Evolutionary conservation across 53 echinoderm and acorn worm species (phyloP).

Genomic region (Apostichopus leukothele): DNA sequence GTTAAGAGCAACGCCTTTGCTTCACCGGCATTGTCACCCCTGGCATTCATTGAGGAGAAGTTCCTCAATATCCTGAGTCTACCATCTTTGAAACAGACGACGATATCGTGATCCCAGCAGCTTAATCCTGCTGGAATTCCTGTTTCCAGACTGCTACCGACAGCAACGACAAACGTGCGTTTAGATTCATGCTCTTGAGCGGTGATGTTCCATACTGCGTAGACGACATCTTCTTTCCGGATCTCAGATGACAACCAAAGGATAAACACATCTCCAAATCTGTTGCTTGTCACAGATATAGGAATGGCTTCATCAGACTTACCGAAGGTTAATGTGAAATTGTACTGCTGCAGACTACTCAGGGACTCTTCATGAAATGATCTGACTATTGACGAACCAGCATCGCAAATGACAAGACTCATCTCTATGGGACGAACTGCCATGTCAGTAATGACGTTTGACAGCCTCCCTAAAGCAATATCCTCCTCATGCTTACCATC

Average conservation of each 20-base stretch:
- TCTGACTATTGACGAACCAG: neutral
- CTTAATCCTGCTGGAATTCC: slow-evolving; percentile 33
- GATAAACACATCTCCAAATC: slow-evolving; percentile 14
- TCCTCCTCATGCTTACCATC: slow-evolving; percentile 17
- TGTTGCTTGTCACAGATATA: slow-evolving; percentile 39
- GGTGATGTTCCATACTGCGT: slow-evolving; percentile 20
- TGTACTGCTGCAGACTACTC: slow-evolving; percentile 15
- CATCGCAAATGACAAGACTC: slow-evolving; percentile 36
- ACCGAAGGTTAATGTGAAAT: neutral
- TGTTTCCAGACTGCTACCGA: slow-evolving; percentile 36
- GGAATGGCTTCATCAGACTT: slow-evolving; percentile 15
- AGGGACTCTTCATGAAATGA: slow-evolving; percentile 19
- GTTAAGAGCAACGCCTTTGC: neutral
- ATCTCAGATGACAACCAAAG: slow-evolving; percentile 21
- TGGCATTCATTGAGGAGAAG: neutral
- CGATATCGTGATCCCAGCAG: slow-evolving; percentile 28
- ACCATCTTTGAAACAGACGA: slow-evolving; percentile 33
- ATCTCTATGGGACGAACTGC: neutral
- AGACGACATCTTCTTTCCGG: slow-evolving; percentile 23
- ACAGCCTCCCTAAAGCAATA: slow-evolving; percentile 12
- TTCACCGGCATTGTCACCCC: neutral
- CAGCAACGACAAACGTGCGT: slow-evolving; percentile 19
- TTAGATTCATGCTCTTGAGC: neutral
- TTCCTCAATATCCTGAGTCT: slow-evolving; percentile 17
- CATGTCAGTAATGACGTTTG: slow-evolving; percentile 15